Evolutionary conservation across 2,797 vertebrate genomes (phyloP).

Genomic region (Pseudochirops cupreus): DNA sequence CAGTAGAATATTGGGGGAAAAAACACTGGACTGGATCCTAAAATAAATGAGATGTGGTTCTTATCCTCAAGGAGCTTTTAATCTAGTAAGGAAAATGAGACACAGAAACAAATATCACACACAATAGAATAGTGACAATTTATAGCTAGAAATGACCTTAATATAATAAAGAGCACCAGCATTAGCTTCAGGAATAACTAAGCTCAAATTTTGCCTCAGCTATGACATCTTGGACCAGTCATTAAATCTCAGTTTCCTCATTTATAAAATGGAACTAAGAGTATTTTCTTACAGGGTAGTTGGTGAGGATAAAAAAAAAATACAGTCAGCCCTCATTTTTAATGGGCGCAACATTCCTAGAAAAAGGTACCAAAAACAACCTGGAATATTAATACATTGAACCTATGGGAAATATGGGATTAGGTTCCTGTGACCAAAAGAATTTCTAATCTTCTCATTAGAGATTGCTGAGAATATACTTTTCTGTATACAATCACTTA

Average conservation of each 20-base stretch:
- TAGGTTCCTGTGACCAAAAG: not conserved
- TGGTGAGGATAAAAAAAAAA: not conserved
- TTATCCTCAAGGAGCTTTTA: not conserved
- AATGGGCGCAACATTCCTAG: not conserved
- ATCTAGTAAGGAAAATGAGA: not conserved
- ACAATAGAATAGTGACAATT: not conserved
- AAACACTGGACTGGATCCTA: not conserved
- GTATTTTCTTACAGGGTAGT: not conserved
- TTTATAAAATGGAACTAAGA: not conserved
- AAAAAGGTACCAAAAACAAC: not conserved
- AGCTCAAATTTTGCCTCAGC: not conserved
- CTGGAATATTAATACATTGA: not conserved
- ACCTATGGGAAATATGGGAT: not conserved
- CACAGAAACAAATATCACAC: not conserved
- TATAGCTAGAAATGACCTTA: not conserved
- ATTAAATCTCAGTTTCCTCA: not conserved
- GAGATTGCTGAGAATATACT: not conserved
- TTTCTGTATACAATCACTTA: not conserved
- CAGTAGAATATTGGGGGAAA: not conserved
- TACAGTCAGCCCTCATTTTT: not conserved
- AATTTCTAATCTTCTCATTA: not conserved
- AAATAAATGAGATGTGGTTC: not conserved
- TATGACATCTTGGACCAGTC: not conserved
- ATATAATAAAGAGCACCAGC: not conserved
- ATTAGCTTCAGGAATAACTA: not conserved